Evolutionary conservation across 2,113 vertebrate genomes (phyloP).

Genomic region (Oncorhynchus keta): DNA sequence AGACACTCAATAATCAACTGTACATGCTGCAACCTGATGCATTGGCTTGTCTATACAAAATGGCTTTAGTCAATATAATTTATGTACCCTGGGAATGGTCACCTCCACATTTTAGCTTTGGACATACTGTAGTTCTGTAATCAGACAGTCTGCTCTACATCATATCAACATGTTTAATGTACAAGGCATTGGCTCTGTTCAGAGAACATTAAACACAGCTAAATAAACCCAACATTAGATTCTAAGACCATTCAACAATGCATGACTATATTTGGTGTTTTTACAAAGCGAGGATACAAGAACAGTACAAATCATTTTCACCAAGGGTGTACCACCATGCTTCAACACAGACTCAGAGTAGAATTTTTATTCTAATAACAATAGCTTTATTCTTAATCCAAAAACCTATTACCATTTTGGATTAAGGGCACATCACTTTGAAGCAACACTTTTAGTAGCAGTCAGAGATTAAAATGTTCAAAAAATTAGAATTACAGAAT

Average conservation of each 20-base stretch:
- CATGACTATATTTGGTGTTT: neutral
- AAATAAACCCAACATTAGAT: neutral
- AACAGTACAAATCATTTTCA: neutral
- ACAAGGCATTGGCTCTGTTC: neutral
- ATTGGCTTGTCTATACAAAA: no score
- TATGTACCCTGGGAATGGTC: no score
- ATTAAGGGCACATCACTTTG: constrained; percentile 8
- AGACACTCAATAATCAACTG: no score
- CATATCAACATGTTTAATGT: constrained; percentile 14
- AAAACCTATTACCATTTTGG: neutral
- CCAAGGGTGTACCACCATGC: neutral
- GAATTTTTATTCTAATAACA: neutral
- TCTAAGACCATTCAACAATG: neutral
- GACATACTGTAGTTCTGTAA: neutral
- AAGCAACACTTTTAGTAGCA: neutral
- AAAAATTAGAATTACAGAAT: neutral
- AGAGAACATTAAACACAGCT: neutral
- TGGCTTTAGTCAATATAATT: no score
- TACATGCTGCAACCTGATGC: no score
- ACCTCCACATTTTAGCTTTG: constrained; percentile 6
- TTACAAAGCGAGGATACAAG: neutral
- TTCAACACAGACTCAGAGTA: neutral
- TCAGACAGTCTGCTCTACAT: constrained; percentile 12
- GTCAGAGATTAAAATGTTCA: neutral
- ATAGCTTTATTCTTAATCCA: constrained; percentile 13